Conservation (phyloP, 2,113 vertebrate species). For the Megatriorchis doriae region DNA sequence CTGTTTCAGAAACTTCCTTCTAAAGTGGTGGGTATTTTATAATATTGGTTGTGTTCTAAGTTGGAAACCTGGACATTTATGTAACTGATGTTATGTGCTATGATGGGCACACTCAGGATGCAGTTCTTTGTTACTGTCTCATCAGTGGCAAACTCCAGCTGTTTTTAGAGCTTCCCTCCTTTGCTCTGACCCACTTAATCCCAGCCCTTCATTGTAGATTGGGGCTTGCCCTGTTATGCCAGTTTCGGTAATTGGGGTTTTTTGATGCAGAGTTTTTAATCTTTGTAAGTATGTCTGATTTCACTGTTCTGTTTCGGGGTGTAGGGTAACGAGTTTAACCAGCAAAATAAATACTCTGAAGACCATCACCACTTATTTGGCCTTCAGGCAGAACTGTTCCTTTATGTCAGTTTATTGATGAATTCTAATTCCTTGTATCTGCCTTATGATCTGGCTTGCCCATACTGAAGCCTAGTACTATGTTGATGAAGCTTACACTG, state of each 20-base stretch:
- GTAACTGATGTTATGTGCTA: accelerated
- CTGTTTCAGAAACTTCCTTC: constrained; percentile 98
- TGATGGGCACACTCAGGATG: not conserved
- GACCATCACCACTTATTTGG: not conserved
- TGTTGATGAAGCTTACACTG: not conserved
- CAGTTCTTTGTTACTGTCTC: not conserved
- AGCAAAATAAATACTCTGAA: not conserved
- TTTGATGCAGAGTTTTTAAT: not conserved
- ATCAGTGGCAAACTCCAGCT: not conserved
- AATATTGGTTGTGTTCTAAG: not conserved
- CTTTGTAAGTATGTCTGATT: not conserved
- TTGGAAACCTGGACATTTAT: not conserved
- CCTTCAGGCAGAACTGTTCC: not conserved
- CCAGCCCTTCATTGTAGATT: not conserved
- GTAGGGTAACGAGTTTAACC: not conserved
- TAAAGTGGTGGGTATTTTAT: constrained; percentile 84
- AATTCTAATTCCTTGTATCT: not conserved
- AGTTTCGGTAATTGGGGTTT: not conserved
- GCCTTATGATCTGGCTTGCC: not conserved
- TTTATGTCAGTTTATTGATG: not conserved
- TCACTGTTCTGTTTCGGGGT: not conserved
- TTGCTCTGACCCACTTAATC: not conserved
- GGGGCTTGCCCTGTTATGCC: not conserved
- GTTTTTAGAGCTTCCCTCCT: not conserved
- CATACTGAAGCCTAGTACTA: not conserved